These are phyloP conservation scores for Ciona savignyi DNA, from an alignment of 23 tunicate genomes.

Conservation along the genomic window DNA sequence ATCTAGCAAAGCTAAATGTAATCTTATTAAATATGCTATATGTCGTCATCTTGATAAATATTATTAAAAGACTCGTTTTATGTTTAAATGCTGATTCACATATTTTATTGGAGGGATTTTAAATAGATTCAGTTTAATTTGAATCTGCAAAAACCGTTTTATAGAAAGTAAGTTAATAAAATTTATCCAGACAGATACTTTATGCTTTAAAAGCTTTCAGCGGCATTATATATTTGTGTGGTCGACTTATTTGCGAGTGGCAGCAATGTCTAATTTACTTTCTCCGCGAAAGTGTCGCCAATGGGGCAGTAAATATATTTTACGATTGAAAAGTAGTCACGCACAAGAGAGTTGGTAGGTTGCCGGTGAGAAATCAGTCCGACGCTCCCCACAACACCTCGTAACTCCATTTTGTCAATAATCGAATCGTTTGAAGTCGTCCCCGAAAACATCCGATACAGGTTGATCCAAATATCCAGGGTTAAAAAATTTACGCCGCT, in stretches of 20 bases:
- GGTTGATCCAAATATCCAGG: not conserved
- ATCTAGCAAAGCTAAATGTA: not conserved
- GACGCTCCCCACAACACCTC: not conserved
- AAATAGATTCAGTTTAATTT: too few species aligned
- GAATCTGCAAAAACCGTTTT: too few species aligned
- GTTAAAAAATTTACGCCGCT: not conserved
- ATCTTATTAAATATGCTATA: not conserved
- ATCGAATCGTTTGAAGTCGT: not conserved
- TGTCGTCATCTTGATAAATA: not conserved
- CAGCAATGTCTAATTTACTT: too few species aligned
- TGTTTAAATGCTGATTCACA: too few species aligned
- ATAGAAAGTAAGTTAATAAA: too few species aligned
- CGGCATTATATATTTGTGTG: too few species aligned
- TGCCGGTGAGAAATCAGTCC: not conserved
- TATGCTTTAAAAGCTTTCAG: too few species aligned
- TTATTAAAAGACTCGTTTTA: too few species aligned
- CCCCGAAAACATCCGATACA: not conserved
- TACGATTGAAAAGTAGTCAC: not conserved
- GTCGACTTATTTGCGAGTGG: not conserved
- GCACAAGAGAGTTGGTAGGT: not conserved
- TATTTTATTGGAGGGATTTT: too few species aligned
- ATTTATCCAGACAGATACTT: too few species aligned
- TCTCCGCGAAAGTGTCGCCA: slow-evolving; percentile 1
- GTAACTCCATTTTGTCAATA: not conserved
- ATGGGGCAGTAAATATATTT: not conserved